Evolutionary conservation across 2,113 vertebrate genomes (phyloP).

Genomic region (Rhabdornis inornatus): DNA sequence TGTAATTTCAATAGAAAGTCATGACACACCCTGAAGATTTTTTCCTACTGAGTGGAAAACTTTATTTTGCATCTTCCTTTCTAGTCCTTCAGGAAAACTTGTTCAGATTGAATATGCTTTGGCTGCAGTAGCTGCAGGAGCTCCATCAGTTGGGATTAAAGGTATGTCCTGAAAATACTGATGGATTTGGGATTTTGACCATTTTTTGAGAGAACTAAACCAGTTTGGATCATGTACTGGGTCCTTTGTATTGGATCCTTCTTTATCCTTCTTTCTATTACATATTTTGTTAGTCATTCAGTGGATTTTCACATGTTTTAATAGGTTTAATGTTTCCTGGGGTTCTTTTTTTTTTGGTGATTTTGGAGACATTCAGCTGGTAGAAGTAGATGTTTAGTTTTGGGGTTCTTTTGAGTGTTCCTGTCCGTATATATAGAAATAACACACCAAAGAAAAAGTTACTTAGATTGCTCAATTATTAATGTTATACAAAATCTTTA

Average conservation of each 20-base stretch:
- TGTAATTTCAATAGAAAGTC: neutral
- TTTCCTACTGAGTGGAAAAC: neutral
- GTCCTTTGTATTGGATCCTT: neutral
- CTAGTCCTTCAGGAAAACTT: slow-evolving; percentile 95
- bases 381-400: neutral
- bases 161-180: slow-evolving; percentile 69
- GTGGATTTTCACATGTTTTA: neutral
- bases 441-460: neutral
- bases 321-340: neutral
- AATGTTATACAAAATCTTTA: neutral
- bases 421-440: neutral
- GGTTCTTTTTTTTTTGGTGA: neutral
- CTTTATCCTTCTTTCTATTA: neutral
- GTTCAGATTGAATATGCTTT: slow-evolving; percentile 99
- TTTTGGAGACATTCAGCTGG: neutral
- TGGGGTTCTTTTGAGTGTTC: neutral
- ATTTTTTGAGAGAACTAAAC: neutral
- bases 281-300: neutral
- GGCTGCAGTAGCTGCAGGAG: slow-evolving; percentile 96
- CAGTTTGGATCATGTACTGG: neutral
- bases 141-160: slow-evolving; percentile 98
- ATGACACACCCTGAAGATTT: accelerated
- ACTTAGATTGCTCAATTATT: neutral
- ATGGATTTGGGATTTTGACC: neutral
- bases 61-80: neutral